A percentile compares a stretch with the other conserved stretches of the same genome.
phyloP scores from a whole-genome alignment of 2,113 vertebrate genomes.

The Gadus macrocephalus region DNA sequence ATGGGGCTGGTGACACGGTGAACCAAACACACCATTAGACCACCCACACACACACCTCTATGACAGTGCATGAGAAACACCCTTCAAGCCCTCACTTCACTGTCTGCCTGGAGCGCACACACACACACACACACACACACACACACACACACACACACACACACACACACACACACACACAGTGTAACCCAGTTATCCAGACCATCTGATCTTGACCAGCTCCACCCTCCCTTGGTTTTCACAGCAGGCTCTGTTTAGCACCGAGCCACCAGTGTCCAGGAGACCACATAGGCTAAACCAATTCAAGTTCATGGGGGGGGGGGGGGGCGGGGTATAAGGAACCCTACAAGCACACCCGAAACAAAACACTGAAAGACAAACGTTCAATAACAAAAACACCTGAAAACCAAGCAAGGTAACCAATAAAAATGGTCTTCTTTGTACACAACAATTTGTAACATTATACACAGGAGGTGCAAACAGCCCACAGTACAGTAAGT shows the following conservation, averaged over 20 bases:
- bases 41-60: not conserved
- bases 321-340: no score
- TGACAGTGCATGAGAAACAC: not conserved
- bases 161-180: no score
- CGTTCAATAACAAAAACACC: no score
- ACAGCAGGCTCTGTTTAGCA: no score
- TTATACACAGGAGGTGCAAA: not conserved
- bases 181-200: slow-evolving; percentile 31
- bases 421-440: not conserved
- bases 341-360: no score
- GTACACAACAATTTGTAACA: not conserved
- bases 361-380: no score
- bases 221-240: slow-evolving; percentile 4
- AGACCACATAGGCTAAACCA: no score
- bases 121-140: no score
- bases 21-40: not conserved
- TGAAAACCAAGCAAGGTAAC: no score
- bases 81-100: not conserved
- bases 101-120: not conserved
- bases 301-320: no score
- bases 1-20: not conserved
- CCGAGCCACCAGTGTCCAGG: no score
- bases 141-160: no score
- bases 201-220: slow-evolving; percentile 31
- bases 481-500: not conserved